Conservation (phyloP, 2,888 invertebrate species). For the Diadromus collaris region DNA sequence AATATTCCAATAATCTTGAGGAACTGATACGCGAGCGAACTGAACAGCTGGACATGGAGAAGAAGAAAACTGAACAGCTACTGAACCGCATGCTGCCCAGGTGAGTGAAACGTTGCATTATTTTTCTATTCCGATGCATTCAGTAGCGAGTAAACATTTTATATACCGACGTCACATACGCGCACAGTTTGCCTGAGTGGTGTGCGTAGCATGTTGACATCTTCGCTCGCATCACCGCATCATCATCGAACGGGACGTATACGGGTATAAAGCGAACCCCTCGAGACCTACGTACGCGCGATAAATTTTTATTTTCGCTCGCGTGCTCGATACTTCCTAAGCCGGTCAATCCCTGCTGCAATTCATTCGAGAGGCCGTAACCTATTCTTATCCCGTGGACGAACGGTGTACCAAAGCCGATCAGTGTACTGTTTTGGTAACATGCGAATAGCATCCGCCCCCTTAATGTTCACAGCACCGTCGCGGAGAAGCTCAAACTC, state of each 20-base stretch:
- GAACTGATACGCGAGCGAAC: conserved; percentile 95
- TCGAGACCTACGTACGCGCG: not conserved
- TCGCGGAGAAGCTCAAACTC: conserved; percentile 94
- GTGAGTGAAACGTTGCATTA: conserved; percentile 79
- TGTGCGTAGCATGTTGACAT: not conserved
- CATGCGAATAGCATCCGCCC: not conserved
- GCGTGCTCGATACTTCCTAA: not conserved
- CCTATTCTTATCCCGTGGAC: not conserved
- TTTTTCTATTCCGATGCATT: not conserved
- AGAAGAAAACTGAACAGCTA: conserved; percentile 96
- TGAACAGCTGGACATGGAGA: conserved; percentile 96
- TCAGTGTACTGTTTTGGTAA: not conserved
- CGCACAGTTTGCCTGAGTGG: not conserved
- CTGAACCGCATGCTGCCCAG: conserved; percentile 94
- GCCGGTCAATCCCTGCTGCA: not conserved
- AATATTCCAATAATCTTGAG: conserved; percentile 97
- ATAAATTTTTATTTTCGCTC: conserved; percentile 13
- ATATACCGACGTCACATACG: not conserved
- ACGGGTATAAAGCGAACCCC: not conserved
- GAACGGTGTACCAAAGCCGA: not conserved
- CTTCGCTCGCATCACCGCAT: not conserved
- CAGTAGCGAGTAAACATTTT: not conserved
- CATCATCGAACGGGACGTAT: conserved; percentile 2
- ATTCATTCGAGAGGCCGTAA: conserved; percentile 11
- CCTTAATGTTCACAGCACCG: conserved; percentile 84